Conservation (phyloP, 2,888 invertebrate species). For the Drosophila peninsularis region DNA sequence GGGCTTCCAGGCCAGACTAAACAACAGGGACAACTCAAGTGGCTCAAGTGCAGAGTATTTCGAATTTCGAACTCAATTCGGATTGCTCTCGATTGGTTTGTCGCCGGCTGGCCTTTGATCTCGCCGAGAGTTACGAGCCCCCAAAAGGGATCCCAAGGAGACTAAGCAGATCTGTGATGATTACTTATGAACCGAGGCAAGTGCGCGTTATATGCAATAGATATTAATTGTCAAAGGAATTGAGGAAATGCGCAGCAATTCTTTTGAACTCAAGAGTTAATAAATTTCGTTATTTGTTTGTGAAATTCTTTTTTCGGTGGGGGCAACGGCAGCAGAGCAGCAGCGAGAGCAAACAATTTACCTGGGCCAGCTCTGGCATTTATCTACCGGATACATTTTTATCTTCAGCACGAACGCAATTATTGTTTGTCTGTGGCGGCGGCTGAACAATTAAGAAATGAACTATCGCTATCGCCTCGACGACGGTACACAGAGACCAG, state of each 20-base stretch:
- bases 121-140: conserved; percentile 49
- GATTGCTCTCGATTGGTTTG: conserved; percentile 38
- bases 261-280: conserved; percentile 75
- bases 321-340: neutral
- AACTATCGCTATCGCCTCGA: conserved; percentile 62
- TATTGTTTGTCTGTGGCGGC: conserved; percentile 60
- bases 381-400: conserved; percentile 80
- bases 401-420: conserved; percentile 67
- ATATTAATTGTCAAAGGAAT: conserved; percentile 76
- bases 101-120: conserved; percentile 64
- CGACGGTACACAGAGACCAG: conserved; percentile 46
- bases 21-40: conserved; percentile 63
- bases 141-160: conserved; percentile 40
- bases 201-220: conserved; percentile 50
- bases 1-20: conserved; percentile 36
- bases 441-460: conserved; percentile 75
- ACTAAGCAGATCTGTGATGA: conserved; percentile 60
- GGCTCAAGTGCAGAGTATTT: conserved; percentile 26
- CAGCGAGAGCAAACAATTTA: conserved; percentile 57
- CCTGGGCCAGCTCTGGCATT: conserved; percentile 41
- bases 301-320: conserved; percentile 52
- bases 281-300: conserved; percentile 73
- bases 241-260: conserved; percentile 74
- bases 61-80: conserved; percentile 9
- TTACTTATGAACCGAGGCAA: conserved; percentile 52